Evolutionary conservation across 2,888 invertebrate genomes (phyloP), one percentile per base, ranked within the genome.

Genomic region (Acrobasis repandana): DNA sequence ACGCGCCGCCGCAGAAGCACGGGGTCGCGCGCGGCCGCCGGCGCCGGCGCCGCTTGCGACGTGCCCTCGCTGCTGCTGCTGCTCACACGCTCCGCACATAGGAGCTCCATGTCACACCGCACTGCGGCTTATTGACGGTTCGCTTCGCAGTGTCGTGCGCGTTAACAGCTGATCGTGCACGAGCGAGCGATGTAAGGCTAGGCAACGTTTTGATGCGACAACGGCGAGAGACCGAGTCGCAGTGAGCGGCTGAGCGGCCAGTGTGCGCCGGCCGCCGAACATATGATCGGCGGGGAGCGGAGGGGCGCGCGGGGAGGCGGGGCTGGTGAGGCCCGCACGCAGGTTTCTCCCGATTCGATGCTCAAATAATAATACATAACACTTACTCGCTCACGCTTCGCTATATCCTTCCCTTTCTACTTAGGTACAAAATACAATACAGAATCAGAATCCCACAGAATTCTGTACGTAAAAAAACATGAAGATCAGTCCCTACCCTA

Each of bases 1-100:
- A 97, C 97, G 76, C 97, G 94, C 88, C 96, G 96, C 67, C 95
- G 93, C 75, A 96, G 91, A 75, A 97, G 93, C 73, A 94, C 95
- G 59, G 96, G 96, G 92, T 97, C 97, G 66, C 94, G 87, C 73
- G 93, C 93, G 14, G 95, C 95, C 67, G 76, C 68, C 61, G 75
- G 74, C 71, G 72, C 75, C 66, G 68, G 70, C 65, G 66, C 74
- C 68, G 74, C 81, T 65, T 79, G 73, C 92, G 91, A 68, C 66
- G 69, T 62, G 65, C 75, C 73, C 64, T 76, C 77, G 69, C 74
- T 74, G 77, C 83, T 83, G 70, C 77, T 75, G 71, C 93, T 89
- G 79, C 89, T 90, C 79, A 93, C 93, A 74, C 93, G 93, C 85
- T 94, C 94, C 79, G 91, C 93, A 79, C 94, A 94, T 83, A 93